Percentiles rank a stretch among this genome's conserved stretches.
phyloP scores from a whole-genome alignment of 2,113 vertebrate genomes.

The Thunnus maccoyii region DNA sequence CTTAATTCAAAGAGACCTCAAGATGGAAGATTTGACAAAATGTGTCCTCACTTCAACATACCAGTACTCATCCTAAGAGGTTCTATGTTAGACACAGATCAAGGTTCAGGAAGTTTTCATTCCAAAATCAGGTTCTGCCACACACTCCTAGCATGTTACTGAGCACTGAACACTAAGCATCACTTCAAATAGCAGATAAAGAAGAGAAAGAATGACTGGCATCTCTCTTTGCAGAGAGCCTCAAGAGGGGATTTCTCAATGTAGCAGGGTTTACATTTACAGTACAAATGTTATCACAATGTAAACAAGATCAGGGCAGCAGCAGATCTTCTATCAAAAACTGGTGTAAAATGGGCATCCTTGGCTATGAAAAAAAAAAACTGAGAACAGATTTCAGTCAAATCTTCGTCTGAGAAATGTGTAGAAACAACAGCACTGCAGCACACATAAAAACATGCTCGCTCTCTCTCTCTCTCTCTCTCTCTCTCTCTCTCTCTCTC shows the following conservation, averaged over 20 bases:
- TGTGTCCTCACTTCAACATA: background rate
- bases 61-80: background rate
- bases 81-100: background rate
- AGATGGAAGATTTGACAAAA: background rate
- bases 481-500: background rate
- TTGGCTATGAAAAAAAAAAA: background rate
- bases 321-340: conserved; percentile 3
- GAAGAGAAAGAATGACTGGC: conserved; percentile 58
- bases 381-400: conserved; percentile 9
- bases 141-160: background rate
- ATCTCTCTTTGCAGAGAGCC: conserved; percentile 31
- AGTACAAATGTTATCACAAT: background rate
- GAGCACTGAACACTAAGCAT: conserved; percentile 25
- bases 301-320: conserved; percentile 1
- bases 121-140: background rate
- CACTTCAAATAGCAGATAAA: conserved; percentile 53
- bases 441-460: conserved; percentile 2
- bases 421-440: conserved; percentile 47
- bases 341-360: background rate
- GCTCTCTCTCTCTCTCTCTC: background rate
- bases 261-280: conserved; percentile 14
- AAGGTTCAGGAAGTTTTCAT: background rate
- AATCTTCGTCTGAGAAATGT: conserved; percentile 5
- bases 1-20: background rate
- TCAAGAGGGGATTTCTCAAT: conserved; percentile 24